Evolutionary conservation across 1,140 invertebrate genomes (phyloP).

Genomic region (Doryteuthis pealeii): DNA sequence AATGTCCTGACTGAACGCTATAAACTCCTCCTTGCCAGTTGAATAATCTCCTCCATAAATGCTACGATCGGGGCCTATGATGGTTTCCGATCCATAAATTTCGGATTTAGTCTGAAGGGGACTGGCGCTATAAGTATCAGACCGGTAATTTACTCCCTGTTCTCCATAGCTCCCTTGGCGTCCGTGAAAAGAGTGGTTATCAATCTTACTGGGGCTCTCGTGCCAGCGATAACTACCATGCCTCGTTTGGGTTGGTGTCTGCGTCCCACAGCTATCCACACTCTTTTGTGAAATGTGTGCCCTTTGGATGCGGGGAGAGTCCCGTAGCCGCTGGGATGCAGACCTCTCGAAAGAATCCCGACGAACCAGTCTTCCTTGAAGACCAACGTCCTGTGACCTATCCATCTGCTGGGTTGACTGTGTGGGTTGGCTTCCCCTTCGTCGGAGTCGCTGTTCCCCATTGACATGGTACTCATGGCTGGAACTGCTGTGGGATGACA

Average conservation of each 20-base stretch:
- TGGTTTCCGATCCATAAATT: slow-evolving; percentile 28
- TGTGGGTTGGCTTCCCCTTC: slow-evolving; percentile 43
- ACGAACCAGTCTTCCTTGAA: slow-evolving; percentile 37
- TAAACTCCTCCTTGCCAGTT: slow-evolving; percentile 38
- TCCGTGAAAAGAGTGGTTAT: slow-evolving; percentile 20
- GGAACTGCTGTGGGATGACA: slow-evolving; percentile 50
- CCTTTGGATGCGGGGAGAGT: slow-evolving; percentile 46
- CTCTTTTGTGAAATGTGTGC: slow-evolving; percentile 32
- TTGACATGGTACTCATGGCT: slow-evolving; percentile 38
- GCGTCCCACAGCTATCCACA: slow-evolving; percentile 5
- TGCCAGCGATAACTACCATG: slow-evolving; percentile 22
- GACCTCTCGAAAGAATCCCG: slow-evolving; percentile 48
- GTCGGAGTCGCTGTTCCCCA: slow-evolving; percentile 23
- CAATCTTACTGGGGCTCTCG: slow-evolving; percentile 9
- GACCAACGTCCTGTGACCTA: slow-evolving; percentile 37
- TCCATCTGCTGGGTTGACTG: slow-evolving; percentile 41
- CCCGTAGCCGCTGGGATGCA: slow-evolving; percentile 41
- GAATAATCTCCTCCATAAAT: slow-evolving; percentile 6
- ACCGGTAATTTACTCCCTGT: slow-evolving; percentile 12
- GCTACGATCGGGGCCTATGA: slow-evolving; percentile 22
- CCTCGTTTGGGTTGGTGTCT: slow-evolving; percentile 11
- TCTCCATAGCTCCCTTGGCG: slow-evolving; percentile 28
- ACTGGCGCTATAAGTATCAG: slow-evolving; percentile 16
- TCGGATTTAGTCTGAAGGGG: slow-evolving; percentile 9
- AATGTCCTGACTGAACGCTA: slow-evolving; percentile 55